These are phyloP conservation scores for Rhipidura dahli DNA, from an alignment of 2,113 vertebrate genomes.

Conservation along the genomic window DNA sequence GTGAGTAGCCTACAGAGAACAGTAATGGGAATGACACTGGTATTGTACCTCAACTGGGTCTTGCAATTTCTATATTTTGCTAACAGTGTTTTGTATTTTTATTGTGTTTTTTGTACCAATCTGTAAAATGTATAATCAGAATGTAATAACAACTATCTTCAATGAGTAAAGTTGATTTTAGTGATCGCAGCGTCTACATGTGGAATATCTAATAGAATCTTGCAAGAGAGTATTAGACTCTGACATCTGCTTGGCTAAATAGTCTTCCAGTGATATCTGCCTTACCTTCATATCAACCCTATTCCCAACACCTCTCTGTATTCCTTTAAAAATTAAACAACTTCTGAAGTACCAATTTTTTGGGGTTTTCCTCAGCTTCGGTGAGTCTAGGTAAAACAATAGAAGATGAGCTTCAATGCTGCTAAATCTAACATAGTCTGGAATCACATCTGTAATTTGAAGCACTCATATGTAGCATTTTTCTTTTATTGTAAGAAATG, in stretches of 20 bases:
- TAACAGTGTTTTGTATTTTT: background rate
- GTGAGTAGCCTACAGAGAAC: background rate
- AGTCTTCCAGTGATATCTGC: background rate
- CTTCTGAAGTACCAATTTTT: background rate
- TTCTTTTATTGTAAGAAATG: background rate
- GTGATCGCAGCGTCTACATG: background rate
- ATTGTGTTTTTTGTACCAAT: background rate
- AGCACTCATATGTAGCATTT: background rate
- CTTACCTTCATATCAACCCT: background rate
- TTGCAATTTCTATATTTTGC: background rate
- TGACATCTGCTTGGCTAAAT: background rate
- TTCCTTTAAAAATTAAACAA: background rate
- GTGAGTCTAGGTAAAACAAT: background rate
- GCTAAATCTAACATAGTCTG: background rate
- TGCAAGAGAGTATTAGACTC: background rate
- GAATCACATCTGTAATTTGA: background rate
- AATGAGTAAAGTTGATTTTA: background rate
- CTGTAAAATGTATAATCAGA: background rate
- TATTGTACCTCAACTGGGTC: background rate
- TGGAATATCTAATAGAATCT: background rate
- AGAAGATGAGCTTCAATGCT: background rate
- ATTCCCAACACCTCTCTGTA: background rate
- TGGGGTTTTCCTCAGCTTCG: background rate
- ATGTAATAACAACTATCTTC: background rate
- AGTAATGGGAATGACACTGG: background rate